Base-by-base conservation (phyloP, 2,797 vertebrate genomes). In the Spondyliosoma cantharus region DNA sequence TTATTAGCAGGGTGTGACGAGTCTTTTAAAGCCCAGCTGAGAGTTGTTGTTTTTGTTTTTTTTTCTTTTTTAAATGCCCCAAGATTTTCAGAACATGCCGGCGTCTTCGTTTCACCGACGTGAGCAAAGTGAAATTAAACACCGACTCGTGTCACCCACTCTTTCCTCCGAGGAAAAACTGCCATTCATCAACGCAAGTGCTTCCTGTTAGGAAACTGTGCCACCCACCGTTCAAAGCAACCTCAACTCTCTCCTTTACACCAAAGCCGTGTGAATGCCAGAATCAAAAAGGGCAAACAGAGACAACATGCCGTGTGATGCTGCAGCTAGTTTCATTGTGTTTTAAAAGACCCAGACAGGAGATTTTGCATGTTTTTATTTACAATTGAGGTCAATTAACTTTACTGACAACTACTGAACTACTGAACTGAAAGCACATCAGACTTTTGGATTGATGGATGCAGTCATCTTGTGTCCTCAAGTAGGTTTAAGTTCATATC, bases 131-230 rank as follows among this genome's bases (percentile, higher is more conserved):
- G 4, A 81, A 84, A 60, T 68, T 14, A 62, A 84, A 82, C 70
- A 66, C n/a, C 7, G 50, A 76, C 46, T 53, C 0, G 17, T 80
- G 54, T 90, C 90, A 92, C 92, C 91, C 90, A 91, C 92, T 92
- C 85, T 88, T 93, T 93, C 91, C 90, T 92, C 88, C 74, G 76
- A 91, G 89, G 90, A 89, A 85, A 82, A 91, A 84, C 72, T 83
- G 84, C 75, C 73, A 90, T 87, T 88, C 83, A 88, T 86, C 74
- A 84, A 82, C 79, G 69, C 68, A 85, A 89, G 85, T 71, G 54
- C 90, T 92, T 93, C 92, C 92, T 94, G 91, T 89, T 78, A 87
- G 84, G 87, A 89, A 91, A 89, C 87, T 65, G 72, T 82, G 83
- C 88, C 91, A 89, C 89, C 91, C 85, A 89, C 91, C 82, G 76